Evolutionary conservation across 2,888 invertebrate genomes (phyloP).

Genomic region (Tinea semifulvella): DNA sequence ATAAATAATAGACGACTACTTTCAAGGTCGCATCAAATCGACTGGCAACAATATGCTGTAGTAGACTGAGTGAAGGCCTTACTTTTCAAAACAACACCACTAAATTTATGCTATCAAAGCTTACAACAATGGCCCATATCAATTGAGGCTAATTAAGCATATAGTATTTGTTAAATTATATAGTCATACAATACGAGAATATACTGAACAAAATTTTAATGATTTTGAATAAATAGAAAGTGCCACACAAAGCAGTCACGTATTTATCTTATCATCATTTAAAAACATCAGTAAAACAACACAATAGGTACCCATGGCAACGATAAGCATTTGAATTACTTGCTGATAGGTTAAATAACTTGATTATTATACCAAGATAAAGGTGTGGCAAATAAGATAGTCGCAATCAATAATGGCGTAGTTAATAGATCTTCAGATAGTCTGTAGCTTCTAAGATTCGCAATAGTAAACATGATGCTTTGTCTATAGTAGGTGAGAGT

Average conservation of each 20-base stretch:
- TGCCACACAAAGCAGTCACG: too few species aligned
- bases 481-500: not conserved
- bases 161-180: too few species aligned
- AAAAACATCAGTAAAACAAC: conserved; percentile 3
- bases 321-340: conserved; percentile 8
- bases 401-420: not conserved
- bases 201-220: too few species aligned
- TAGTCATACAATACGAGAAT: too few species aligned
- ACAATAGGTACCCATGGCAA: conserved; percentile 2
- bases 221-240: too few species aligned
- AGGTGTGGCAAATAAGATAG: conserved; percentile 3
- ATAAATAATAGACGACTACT: conserved; percentile 6
- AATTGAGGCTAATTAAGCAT: too few species aligned
- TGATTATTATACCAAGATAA: conserved; percentile 1
- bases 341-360: conserved; percentile 4
- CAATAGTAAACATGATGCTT: too few species aligned
- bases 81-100: conserved; percentile 9
- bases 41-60: conserved; percentile 7
- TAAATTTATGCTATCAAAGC: too few species aligned
- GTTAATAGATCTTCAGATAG: not conserved
- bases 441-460: too few species aligned
- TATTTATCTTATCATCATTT: not conserved
- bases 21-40: conserved; percentile 16
- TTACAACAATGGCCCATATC: too few species aligned
- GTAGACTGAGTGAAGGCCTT: conserved; percentile 6